A percentile compares a stretch with the other conserved stretches of the same genome.
phyloP scores from a whole-genome alignment of 1,140 invertebrate genomes.

The Nebria ingens region DNA sequence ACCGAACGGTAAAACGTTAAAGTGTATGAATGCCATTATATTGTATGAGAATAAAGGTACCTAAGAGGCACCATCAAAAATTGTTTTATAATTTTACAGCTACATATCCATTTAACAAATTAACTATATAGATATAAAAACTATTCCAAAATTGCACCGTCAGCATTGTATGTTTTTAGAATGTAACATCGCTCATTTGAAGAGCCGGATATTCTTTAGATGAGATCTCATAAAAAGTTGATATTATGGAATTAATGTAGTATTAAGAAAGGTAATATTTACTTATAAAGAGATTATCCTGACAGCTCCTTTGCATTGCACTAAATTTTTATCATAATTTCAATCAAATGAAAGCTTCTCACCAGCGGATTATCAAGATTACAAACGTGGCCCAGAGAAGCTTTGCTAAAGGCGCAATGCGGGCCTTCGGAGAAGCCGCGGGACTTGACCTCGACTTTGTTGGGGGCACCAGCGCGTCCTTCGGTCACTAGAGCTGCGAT shows the following conservation, averaged over 20 bases:
- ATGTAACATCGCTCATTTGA: no score
- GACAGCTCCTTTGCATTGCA: not conserved
- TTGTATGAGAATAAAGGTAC: no score
- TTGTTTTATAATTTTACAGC: no score
- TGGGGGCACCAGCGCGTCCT: slow-evolving; percentile 40
- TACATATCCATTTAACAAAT: no score
- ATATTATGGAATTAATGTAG: slow-evolving; percentile 23
- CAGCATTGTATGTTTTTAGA: no score
- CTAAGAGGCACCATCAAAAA: no score
- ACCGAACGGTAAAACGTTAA: no score
- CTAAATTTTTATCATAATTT: slow-evolving; percentile 15
- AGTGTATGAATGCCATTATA: no score
- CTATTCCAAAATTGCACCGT: no score
- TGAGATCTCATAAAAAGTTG: no score
- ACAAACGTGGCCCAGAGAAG: slow-evolving; percentile 40
- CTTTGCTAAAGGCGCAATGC: slow-evolving; percentile 45
- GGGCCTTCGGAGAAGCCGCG: slow-evolving; percentile 63
- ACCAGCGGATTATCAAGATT: slow-evolving; percentile 44
- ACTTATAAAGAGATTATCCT: not conserved
- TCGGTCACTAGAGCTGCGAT: slow-evolving; percentile 58
- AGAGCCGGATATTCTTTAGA: no score
- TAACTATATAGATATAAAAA: no score
- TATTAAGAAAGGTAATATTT: slow-evolving; percentile 15
- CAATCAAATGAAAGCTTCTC: slow-evolving; percentile 18
- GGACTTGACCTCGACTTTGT: not conserved